Percentiles rank a stretch among this genome's conserved stretches.
These are phyloP conservation scores for Smutsia gigantea DNA, from an alignment of 2,797 vertebrate species.

Conservation along the genomic window DNA sequence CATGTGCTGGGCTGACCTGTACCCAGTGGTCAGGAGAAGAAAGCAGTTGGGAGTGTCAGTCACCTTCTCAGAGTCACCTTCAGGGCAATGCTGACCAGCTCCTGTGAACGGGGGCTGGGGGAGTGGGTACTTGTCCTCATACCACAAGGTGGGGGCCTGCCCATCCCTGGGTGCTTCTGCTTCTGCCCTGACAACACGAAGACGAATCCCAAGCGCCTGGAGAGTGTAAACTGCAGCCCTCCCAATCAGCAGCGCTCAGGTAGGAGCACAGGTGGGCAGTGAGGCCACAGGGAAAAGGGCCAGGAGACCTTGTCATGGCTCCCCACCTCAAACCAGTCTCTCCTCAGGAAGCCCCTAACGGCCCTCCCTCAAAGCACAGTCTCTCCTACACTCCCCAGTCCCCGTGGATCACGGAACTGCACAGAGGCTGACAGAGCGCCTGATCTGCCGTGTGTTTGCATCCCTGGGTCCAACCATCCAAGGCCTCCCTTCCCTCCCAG, in stretches of 20 bases:
- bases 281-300: neutral
- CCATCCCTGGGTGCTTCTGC: too few species aligned
- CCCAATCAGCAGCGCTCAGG: accelerated
- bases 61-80: neutral
- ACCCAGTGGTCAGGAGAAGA: accelerated
- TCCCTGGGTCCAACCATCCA: neutral
- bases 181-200: neutral
- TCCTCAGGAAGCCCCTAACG: neutral
- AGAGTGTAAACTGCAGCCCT: neutral
- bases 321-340: neutral
- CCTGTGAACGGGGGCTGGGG: neutral
- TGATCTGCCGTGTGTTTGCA: accelerated
- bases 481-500: neutral
- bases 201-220: accelerated
- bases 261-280: neutral
- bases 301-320: neutral
- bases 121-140: neutral
- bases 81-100: neutral
- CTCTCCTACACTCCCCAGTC: neutral
- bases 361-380: neutral
- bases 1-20: neutral
- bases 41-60: accelerated
- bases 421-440: accelerated
- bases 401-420: neutral
- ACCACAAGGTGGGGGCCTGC: accelerated